These are phyloP conservation scores for Syngnathus scovelli DNA, from an alignment of 2,113 vertebrate genomes.

Conservation along the genomic window DNA sequence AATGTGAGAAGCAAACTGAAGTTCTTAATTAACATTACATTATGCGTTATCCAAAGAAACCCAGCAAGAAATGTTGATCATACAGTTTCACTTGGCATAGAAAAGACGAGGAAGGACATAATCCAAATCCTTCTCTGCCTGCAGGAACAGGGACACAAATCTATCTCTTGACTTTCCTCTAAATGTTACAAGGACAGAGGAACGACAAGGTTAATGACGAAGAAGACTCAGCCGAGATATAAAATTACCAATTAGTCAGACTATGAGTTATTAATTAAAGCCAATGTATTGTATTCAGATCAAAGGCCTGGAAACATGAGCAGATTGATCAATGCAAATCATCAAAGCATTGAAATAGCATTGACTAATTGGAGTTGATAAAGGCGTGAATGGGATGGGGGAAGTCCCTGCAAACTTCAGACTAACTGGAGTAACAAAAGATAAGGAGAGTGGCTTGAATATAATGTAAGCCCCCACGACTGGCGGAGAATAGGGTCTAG, in stretches of 20 bases:
- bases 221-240: conserved; percentile 1
- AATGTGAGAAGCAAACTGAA: not conserved
- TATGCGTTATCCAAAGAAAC: conserved; percentile 6
- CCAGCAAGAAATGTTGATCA: conserved; percentile 8
- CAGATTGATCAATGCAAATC: conserved; percentile 12
- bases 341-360: conserved; percentile 16
- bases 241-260: conserved; percentile 17
- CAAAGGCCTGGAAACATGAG: conserved; percentile 20
- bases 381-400: not conserved
- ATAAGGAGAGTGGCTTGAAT: not conserved
- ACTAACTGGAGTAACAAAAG: not conserved
- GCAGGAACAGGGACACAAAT: conserved; percentile 12
- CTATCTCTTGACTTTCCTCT: conserved; percentile 19
- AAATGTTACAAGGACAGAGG: conserved; percentile 18
- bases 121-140: conserved; percentile 5
- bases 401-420: not conserved
- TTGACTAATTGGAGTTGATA: conserved; percentile 8
- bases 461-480: too few relatives aligned
- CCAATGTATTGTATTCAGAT: conserved; percentile 14
- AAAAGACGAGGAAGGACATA: conserved; percentile 22
- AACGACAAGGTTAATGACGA: conserved; percentile 13
- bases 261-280: conserved; percentile 27
- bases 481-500: too few relatives aligned
- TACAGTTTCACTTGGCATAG: conserved; percentile 13
- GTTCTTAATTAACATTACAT: conserved; percentile 1